Percentiles rank a stretch among this genome's conserved stretches.
phyloP scores from a whole-genome alignment of 2,888 invertebrate genomes.

The Mythimna lalbum region DNA sequence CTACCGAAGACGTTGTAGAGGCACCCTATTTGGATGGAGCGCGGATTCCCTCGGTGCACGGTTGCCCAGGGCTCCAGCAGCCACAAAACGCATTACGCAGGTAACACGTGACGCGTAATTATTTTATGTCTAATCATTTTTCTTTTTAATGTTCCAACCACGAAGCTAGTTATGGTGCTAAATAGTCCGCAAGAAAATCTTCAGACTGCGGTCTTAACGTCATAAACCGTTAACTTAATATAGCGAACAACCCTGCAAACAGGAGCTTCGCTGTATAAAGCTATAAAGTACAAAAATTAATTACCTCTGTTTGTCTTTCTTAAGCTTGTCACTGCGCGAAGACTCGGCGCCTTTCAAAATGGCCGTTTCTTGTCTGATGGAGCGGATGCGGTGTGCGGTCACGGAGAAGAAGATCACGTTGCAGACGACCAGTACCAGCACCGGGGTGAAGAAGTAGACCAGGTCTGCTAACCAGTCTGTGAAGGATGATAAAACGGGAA shows the following conservation, averaged over 20 bases:
- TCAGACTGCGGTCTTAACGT: background rate
- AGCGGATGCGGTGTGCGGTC: constrained; percentile 92
- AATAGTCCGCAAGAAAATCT: background rate
- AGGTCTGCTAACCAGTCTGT: constrained; percentile 90
- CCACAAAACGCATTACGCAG: no score
- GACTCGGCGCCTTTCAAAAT: constrained; percentile 92
- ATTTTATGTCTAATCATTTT: no score
- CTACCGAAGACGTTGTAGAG: no score
- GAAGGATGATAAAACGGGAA: background rate
- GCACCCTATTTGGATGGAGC: no score
- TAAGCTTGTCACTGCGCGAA: constrained; percentile 90
- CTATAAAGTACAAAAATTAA: constrained; percentile 16
- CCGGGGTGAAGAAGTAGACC: constrained; percentile 93
- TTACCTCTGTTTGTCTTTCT: constrained; percentile 91
- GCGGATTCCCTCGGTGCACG: no score
- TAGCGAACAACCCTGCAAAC: background rate
- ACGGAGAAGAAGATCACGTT: constrained; percentile 93
- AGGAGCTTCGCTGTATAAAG: background rate
- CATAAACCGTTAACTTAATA: constrained; percentile 12
- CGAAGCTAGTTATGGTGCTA: no score
- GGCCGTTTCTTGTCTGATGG: constrained; percentile 92
- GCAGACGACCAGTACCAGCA: constrained; percentile 91
- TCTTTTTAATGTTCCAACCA: no score
- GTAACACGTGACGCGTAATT: no score
- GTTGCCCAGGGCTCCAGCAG: no score